Evolutionary conservation across 2,888 invertebrate species (phyloP), one percentile per base, ranked within the genome.

Genomic region (Drosophila melanosoma): DNA sequence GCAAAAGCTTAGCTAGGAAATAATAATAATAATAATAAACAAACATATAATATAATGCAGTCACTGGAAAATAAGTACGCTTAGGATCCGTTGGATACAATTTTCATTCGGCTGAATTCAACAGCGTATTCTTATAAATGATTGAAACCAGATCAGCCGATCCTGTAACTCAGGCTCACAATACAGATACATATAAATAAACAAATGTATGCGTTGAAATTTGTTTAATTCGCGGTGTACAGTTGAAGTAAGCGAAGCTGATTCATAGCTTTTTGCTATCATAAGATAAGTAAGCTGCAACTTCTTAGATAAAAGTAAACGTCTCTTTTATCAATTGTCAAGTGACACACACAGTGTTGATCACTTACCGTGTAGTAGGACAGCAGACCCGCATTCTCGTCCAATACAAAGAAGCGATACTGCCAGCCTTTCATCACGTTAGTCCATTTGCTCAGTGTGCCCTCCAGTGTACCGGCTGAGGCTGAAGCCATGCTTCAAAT

Each of bases 361-460:
- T 66, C 45, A 95, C 97, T 95, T 94, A 99, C 99, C 93, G 99
- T 99, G 93, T 99, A 99, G 94, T 99, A 99, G 10, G 99, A 98
- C 70, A 99, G 95, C 74, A 99, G 95, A 61, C 99, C 99, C 86
- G 98, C 97, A 94, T 97, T 98, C 93, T 99, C 98, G 94, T 99
- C 99, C 89, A 99, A 94, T 89, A 99, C 99, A 94, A 99, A 99
- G 98, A 99, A 99, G 84, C 99, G 96, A 94, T 99, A 99, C 94
- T 99, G 99, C 99, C 99, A 99, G 83, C 99, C 99, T 76, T 93
- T 93, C 93, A 93, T 93, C 45, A 93, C 93, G 69, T 93, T 93
- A 35, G 93, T 93, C 93, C 93, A 93, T 87, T 93, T 93, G 86
- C 92, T 93, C 33, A 93, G 86, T 1, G 93, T 93, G 53, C 93